Evolutionary conservation across 1,140 invertebrate genomes (phyloP), one percentile per base, ranked within the genome.

Genomic region (Drosophila chauvacae): DNA sequence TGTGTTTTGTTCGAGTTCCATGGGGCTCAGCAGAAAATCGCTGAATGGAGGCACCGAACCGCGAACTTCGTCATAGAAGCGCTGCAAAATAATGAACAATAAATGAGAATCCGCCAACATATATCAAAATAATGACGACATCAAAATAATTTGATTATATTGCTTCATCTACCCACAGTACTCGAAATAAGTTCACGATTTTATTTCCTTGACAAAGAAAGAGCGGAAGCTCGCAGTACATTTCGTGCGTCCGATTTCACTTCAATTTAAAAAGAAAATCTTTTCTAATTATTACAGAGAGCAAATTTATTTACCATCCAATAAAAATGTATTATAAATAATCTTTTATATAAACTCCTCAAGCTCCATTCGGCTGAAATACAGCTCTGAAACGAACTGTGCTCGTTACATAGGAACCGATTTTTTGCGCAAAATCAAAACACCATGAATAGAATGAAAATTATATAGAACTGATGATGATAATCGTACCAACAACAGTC

Each of bases 371-470:
- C 18, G n/a, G 1, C 13, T 23, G 53, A 23, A 2, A 14, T 64
- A 44, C 0, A 61, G 6, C 23, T 68, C 44, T 35, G 39, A 41
- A 45, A 58, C 39, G 44, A 45, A 18, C 48, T 41, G n/a, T 73
- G 62, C 30, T 33, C 33, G 59, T 59, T 48, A 57, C 41, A 58
- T 39, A 58, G 30, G 6, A 30, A 61, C 18, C 16, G 53, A 55
- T 62, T 68, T 44, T 74, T 76, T 86, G 69, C 60, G 71, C 83
- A 70, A 88, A 88, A 80, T 80, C 80, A 84, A 83, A 87, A 62
- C 80, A 80, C 84, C 84, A 75, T 87, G 84, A 87, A 88, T 87
- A 73, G 64, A 87, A 77, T 77, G 33, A 23, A 73, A 81, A 77
- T 88, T 83, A 87, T 88, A 87, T 83, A 81, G 78, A 85, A 50